A percentile compares a stretch with the other conserved stretches of the same genome.
phyloP scores from a whole-genome alignment of 1,140 invertebrate genomes.

The Plodia interpunctella region DNA sequence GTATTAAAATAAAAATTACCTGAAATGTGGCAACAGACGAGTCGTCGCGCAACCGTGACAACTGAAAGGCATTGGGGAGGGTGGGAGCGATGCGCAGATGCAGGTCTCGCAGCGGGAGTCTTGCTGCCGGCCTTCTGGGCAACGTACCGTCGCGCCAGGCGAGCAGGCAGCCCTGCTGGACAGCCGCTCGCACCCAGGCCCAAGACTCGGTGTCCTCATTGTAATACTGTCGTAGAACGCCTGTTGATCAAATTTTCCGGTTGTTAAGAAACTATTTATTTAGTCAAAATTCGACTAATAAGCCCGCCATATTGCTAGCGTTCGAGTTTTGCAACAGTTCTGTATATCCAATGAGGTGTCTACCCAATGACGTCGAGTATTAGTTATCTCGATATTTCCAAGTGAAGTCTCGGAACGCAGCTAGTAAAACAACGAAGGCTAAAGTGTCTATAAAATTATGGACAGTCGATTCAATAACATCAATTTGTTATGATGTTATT shows the following conservation, averaged over 20 bases:
- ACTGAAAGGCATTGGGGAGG: slow-evolving; percentile 66
- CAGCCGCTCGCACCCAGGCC: slow-evolving; percentile 62
- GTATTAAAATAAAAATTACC: slow-evolving; percentile 25
- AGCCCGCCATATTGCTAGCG: no score
- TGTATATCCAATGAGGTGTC: no score
- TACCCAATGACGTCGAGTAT: no score
- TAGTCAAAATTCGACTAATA: no score
- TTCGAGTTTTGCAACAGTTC: no score
- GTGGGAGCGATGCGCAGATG: slow-evolving; percentile 48
- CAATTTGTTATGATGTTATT: no score
- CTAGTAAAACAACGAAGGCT: no score
- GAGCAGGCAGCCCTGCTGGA: slow-evolving; percentile 56
- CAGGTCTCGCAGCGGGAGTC: slow-evolving; percentile 57
- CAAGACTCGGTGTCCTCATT: slow-evolving; percentile 54
- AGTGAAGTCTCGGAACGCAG: no score
- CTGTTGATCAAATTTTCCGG: slow-evolving; percentile 23
- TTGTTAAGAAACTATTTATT: neutral
- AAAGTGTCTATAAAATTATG: no score
- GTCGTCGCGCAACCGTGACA: slow-evolving; percentile 61
- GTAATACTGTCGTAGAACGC: slow-evolving; percentile 68
- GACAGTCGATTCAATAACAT: no score
- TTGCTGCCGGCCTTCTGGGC: slow-evolving; percentile 49
- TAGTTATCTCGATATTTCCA: no score
- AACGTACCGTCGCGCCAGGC: slow-evolving; percentile 64
- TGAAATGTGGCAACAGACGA: slow-evolving; percentile 66